Evolutionary conservation across 2,888 invertebrate genomes (phyloP), one percentile per base, ranked within the genome.

Genomic region (Lasioglossum oenotherae): DNA sequence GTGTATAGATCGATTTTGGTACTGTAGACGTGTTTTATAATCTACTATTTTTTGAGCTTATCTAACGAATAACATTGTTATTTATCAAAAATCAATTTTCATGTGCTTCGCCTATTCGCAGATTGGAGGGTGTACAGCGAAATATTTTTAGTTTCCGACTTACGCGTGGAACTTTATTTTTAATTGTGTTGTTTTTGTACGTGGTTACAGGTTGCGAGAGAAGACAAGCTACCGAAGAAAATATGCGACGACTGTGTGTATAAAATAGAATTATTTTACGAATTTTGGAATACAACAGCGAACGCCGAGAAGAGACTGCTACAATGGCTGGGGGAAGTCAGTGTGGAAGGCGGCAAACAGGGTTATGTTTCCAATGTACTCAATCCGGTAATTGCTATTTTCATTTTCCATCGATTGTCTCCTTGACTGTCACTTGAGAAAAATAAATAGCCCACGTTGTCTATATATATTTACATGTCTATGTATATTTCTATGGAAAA

Each of bases 221-320:
- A 97, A 91, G 97, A 97, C 94, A 96, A 96, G 92, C 95, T 97
- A 92, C 97, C 97, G 78, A 97, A 97, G 95, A 97, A 96, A 94
- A 97, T 97, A 91, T 97, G 97, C 94, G 96, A 97, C 94, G 96
- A 96, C 89, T 97, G 97, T 94, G 96, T 96, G 94, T 96, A 96
- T 93, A 97, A 97, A 96, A 96, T 97, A 93, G 97, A 97, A 92
- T 96, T 97, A 94, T 96, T 97, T 91, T 97, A 97, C 94, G 96
- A 97, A 94, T 97, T 97, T 95, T 97, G 97, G 95, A 97, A 97
- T 93, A 97, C 96, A 91, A 96, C 97, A 77, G 96, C 96, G 16
- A 97, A 96, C 94, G 96, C 97, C 64, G 97, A 97, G 92, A 96
- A 97, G 89, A 96, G 96, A 95, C 96, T 95, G 92, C 94, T 95